Conservation (phyloP, 2,113 vertebrate genomes). For the Natator depressus region DNA sequence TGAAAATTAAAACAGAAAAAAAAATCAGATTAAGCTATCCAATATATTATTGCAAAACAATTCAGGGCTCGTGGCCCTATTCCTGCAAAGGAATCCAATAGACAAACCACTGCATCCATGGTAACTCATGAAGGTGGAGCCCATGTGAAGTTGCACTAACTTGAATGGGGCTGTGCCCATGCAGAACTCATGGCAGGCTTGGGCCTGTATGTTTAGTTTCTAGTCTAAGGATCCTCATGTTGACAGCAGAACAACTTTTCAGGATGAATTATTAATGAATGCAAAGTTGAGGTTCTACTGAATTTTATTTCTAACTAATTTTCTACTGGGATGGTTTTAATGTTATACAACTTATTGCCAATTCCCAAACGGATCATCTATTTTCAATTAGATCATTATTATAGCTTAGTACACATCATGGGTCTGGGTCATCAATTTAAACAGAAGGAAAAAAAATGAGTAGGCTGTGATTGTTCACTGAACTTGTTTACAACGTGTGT, state of each 20-base stretch:
- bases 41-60: neutral
- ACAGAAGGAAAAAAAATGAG: neutral
- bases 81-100: neutral
- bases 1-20: neutral
- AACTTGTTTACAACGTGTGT: neutral
- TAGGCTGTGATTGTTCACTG: neutral
- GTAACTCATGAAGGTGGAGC: neutral
- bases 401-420: neutral
- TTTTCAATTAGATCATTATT: slow-evolving; percentile 29
- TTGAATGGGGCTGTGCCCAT: neutral
- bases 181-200: neutral
- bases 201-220: slow-evolving; percentile 5
- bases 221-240: slow-evolving; percentile 16
- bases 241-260: slow-evolving; percentile 33
- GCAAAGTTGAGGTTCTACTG: neutral
- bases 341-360: neutral
- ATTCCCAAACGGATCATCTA: neutral
- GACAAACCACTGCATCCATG: neutral
- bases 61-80: neutral
- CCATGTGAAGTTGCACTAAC: neutral
- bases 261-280: slow-evolving; percentile 42
- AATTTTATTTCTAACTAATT: slow-evolving; percentile 38
- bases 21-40: neutral
- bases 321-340: slow-evolving; percentile 16
- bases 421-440: slow-evolving; percentile 14